Evolutionary conservation across 1,140 invertebrate species (phyloP).

Genomic region (Drosophila tropicalis): DNA sequence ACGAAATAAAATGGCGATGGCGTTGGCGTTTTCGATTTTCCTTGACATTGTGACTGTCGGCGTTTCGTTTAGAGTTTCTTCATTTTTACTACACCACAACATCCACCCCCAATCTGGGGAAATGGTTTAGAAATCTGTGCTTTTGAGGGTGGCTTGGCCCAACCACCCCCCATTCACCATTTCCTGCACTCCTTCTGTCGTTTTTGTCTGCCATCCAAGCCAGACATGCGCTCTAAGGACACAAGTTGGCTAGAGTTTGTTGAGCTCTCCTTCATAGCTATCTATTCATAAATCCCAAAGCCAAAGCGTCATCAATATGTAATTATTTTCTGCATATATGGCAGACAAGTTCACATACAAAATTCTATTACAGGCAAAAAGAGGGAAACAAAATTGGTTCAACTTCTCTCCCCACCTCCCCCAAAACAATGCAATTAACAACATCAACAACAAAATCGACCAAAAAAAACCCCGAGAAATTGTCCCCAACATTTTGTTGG

Average conservation of each 20-base stretch:
- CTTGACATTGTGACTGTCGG: slow-evolving; percentile 74
- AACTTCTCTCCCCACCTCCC: slow-evolving; percentile 6
- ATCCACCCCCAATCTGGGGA: slow-evolving; percentile 65
- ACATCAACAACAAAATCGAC: slow-evolving; percentile 38
- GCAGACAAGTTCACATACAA: slow-evolving; percentile 49
- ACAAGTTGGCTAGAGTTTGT: slow-evolving; percentile 45
- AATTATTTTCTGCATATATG: slow-evolving; percentile 60
- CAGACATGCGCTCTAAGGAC: slow-evolving; percentile 76
- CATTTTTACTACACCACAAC: slow-evolving; percentile 54
- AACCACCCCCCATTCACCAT: slow-evolving; percentile 33
- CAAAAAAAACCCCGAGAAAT: slow-evolving; percentile 29
- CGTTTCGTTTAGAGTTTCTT: slow-evolving; percentile 60
- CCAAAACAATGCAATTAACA: slow-evolving; percentile 39
- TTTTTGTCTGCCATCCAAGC: slow-evolving; percentile 44
- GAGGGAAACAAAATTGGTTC: slow-evolving; percentile 44
- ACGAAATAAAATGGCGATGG: slow-evolving; percentile 66
- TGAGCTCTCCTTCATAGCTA: slow-evolving; percentile 56
- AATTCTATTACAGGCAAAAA: slow-evolving; percentile 57
- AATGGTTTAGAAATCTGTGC: slow-evolving; percentile 72
- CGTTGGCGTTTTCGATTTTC: slow-evolving; percentile 54
- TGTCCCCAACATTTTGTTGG: slow-evolving; percentile 51
- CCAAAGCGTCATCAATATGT: slow-evolving; percentile 65
- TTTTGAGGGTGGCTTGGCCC: slow-evolving; percentile 73
- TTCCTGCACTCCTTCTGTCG: slow-evolving; percentile 29
- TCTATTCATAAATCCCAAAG: slow-evolving; percentile 68